Evolutionary conservation across 2,888 invertebrate species (phyloP).

Genomic region (Athalia rosae): DNA sequence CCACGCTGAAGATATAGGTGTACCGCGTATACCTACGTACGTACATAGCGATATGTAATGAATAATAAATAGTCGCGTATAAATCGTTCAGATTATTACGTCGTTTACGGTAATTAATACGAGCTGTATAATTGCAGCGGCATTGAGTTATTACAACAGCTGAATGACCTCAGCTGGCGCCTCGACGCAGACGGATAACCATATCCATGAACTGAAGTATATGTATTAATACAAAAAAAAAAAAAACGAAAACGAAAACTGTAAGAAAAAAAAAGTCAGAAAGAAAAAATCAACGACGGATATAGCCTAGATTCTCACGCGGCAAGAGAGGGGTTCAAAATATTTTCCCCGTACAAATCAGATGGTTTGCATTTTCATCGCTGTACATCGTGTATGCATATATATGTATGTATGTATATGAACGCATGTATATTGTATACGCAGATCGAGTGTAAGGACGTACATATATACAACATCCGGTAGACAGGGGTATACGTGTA

Average conservation of each 20-base stretch:
- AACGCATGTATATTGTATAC: too few relatives aligned
- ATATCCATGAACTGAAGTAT: neutral
- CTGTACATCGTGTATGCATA: too few relatives aligned
- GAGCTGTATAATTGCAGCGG: neutral
- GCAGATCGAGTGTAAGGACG: too few relatives aligned
- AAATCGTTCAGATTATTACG: constrained; percentile 41
- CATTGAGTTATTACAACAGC: constrained; percentile 41
- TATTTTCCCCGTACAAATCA: constrained; percentile 7
- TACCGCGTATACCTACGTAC: too few relatives aligned
- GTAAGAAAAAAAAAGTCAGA: neutral
- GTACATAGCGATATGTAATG: neutral
- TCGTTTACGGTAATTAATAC: constrained; percentile 31
- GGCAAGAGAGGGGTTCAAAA: neutral
- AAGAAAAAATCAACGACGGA: neutral
- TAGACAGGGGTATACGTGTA: too few relatives aligned
- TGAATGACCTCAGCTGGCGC: constrained; percentile 41
- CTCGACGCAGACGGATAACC: neutral
- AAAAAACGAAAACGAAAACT: neutral
- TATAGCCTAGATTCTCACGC: neutral
- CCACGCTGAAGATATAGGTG: too few relatives aligned
- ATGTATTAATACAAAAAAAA: neutral
- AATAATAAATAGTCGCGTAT: constrained; percentile 26
- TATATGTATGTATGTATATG: too few relatives aligned
- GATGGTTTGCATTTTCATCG: too few relatives aligned
- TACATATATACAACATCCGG: too few relatives aligned